Base-by-base conservation (phyloP, 2,797 vertebrate genomes). In the Chelon auratus region DNA sequence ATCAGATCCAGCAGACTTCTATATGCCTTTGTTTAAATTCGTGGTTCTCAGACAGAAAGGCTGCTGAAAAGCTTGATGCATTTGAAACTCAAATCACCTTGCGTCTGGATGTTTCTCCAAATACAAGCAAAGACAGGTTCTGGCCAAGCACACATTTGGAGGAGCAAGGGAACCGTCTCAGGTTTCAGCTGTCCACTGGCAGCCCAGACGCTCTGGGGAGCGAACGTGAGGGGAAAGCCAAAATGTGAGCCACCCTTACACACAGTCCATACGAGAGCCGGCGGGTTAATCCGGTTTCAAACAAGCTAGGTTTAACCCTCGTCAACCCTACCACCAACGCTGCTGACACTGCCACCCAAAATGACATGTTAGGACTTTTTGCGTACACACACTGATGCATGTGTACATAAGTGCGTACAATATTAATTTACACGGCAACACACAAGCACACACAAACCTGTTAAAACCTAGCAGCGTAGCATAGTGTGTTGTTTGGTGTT, bases 221-320 rank as follows among this genome's bases (percentile, higher is more conserved):
- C 11, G 82, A 88, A 92, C 88, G 89, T 93, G 92, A 91, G 74
- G 73, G 68, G 42, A 83, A 77, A 87, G 89, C 78, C 85, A 89
- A 83, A 91, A 90, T 77, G 78, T 81, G 68, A 90, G 80, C 64
- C 33, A 54, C 74, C 81, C 86, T 85, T 90, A 85, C 85, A 90
- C 18, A 64, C 73, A 62, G 80, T 77, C 42, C 69, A 85, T 76
- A 86, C 68, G 66, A 75, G 80, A 88, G 87, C 76, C 20, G 50
- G 48, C 39, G 84, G 92, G 92, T 93, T 94, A 94, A 94, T 90
- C 91, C 92, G 51, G 68, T 86, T 93, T 94, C 89, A 95, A 92
- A 93, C 89, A 82, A 87, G 80, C 78, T 39, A 76, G 87, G 84
- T 89, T 93, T 90, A 90, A 91, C 90, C 89, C 87, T 76, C 70